Percentiles rank a stretch among this genome's conserved stretches.
phyloP scores from a whole-genome alignment of 64 coral and sea anemone genomes.

The Stylophora pistillata region DNA sequence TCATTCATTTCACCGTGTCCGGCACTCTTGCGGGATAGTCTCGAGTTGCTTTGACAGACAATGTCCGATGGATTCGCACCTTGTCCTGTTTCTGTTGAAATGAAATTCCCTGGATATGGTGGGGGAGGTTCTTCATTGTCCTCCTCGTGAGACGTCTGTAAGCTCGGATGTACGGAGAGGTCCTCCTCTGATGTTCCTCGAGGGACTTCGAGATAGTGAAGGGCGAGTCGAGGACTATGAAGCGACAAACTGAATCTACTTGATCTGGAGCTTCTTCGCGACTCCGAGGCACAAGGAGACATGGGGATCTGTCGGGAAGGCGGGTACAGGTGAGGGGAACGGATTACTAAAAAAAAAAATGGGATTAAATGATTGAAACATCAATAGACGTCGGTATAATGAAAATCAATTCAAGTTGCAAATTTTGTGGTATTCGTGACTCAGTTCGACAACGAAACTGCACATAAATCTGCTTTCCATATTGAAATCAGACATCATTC shows the following conservation, averaged over 20 bases:
- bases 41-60: not conserved
- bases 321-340: slow-evolving; percentile 76
- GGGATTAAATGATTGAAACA: not conserved
- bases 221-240: not conserved
- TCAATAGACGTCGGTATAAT: no score
- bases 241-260: slow-evolving; percentile 23
- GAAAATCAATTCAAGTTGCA: no score
- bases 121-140: slow-evolving; percentile 43
- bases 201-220: not conserved
- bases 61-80: not conserved
- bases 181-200: not conserved
- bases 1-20: not conserved
- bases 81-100: not conserved
- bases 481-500: no score
- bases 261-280: slow-evolving; percentile 23
- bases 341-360: slow-evolving; percentile 65
- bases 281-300: slow-evolving; percentile 12
- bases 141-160: not conserved
- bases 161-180: not conserved
- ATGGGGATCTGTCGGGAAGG: slow-evolving; percentile 56
- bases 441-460: no score
- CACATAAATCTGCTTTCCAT: no score
- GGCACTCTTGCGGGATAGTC: not conserved
- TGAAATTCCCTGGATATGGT: slow-evolving; percentile 22
- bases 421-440: no score